phyloP scores from a whole-genome alignment of 1,140 invertebrate genomes.

The Lepidurus apus region DNA sequence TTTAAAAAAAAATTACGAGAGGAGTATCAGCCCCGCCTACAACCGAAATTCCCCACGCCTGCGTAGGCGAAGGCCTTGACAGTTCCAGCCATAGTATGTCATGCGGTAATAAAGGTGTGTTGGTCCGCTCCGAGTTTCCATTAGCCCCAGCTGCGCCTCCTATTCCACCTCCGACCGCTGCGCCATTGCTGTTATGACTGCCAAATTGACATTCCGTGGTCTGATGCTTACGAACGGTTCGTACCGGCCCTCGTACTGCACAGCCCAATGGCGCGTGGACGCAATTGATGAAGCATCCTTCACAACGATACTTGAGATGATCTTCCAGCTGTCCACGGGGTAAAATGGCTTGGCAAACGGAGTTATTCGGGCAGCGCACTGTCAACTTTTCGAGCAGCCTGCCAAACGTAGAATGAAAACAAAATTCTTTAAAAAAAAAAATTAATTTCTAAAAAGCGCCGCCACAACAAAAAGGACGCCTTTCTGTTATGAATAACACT shows the following conservation, averaged over 20 bases:
- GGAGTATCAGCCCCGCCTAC: constrained; percentile 53
- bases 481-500: constrained; percentile 17
- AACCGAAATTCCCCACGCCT: constrained; percentile 40
- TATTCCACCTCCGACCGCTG: neutral
- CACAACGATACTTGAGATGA: constrained; percentile 47
- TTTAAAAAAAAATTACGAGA: constrained; percentile 45
- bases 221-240: neutral
- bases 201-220: constrained; percentile 9
- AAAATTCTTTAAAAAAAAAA: constrained; percentile 31
- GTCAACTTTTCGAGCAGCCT: constrained; percentile 50
- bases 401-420: constrained; percentile 34
- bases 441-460: neutral
- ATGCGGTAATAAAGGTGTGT: constrained; percentile 34
- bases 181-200: neutral
- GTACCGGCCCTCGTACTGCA: neutral
- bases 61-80: neutral
- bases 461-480: constrained; percentile 2
- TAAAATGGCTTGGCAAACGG: constrained; percentile 47
- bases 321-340: constrained; percentile 49
- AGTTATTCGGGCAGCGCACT: constrained; percentile 50
- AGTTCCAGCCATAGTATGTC: constrained; percentile 17
- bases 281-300: constrained; percentile 20
- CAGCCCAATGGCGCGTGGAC: constrained; percentile 2
- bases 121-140: neutral
- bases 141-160: constrained; percentile 14